A percentile compares a stretch with the other conserved stretches of the same genome.
Conservation (phyloP, 2,797 vertebrate genomes). For the Pipistrellus pygmaeus region DNA sequence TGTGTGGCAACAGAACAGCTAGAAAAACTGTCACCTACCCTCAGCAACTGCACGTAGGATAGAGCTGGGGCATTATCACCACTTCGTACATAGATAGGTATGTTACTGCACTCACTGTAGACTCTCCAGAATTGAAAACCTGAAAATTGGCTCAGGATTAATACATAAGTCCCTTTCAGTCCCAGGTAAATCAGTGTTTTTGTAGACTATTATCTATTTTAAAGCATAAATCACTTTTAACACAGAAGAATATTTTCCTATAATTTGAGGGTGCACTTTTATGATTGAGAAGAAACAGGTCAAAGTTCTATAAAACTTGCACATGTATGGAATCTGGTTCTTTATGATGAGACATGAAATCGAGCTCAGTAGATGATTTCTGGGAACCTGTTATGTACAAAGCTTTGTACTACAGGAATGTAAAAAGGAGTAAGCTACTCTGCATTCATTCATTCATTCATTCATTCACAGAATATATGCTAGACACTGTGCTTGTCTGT, state of each 20-base stretch:
- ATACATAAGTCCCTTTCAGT: background rate
- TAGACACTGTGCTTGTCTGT: background rate
- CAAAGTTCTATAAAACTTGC: background rate
- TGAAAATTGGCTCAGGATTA: background rate
- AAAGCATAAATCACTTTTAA: conserved; percentile 19
- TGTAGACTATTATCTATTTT: background rate
- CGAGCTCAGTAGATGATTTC: background rate
- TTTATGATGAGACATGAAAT: conserved; percentile 23
- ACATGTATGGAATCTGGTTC: background rate
- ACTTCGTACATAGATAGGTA: background rate
- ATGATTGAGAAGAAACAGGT: background rate
- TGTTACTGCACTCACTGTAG: background rate
- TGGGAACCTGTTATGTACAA: background rate
- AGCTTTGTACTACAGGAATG: background rate
- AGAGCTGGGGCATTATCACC: background rate
- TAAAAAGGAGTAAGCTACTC: background rate
- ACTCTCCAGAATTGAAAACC: conserved; percentile 18
- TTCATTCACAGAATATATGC: background rate
- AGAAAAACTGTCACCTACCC: conserved; percentile 29
- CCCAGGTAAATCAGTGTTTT: background rate
- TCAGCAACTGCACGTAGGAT: background rate
- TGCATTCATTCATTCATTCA: background rate
- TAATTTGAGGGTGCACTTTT: background rate
- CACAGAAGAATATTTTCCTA: background rate
- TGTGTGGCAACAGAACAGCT: background rate